Evolutionary conservation across 2,888 invertebrate species (phyloP), one percentile per base, ranked within the genome.

Genomic region (Ichneumoninae sp.): DNA sequence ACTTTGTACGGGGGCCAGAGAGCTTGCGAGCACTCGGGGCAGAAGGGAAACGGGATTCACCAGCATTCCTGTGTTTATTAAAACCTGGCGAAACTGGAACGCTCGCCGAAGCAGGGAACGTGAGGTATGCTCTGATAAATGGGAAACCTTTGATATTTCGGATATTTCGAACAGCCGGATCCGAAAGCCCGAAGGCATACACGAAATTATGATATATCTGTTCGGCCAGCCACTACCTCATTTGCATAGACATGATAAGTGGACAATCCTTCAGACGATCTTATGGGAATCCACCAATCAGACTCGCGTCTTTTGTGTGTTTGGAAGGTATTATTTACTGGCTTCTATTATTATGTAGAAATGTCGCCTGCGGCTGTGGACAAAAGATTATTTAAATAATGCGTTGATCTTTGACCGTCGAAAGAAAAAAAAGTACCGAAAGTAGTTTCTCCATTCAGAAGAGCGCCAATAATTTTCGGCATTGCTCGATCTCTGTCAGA

Each of bases 11-110:
- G 63, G 74, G 83, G 50, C 74, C 75, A 40, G 66, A 75, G 79
- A 79, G 68, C 85, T 79, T 71, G 40, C 54, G 50, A 30, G 52
- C 54, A 50, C 70, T 74, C 65, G 54, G 2, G 16, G 68, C 36
- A n/a, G 66, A 60, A 75, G 74, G 50, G 74, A 76, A 83, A 82
- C 63, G 52, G 57, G 76, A 79, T 80, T 71, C 71, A 40, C 63
- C 79, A 57, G 68, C 84, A 86, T 85, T 87, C 86, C 79, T 44
- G 81, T 83, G 81, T 87, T 86, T 86, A 87, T 86, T 87, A 84
- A 87, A 87, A 87, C 50, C 75, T 30, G 7, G 66, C 50, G 78
- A 75, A 79, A 65, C 50, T 54, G 65, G 63, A 71, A 66, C 19
- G 47, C 30, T 19, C 13, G n/a, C 44, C 13, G 22, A 52, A 71